phyloP scores from a whole-genome alignment of 2,113 vertebrate species.

The Pedetes capensis region DNA sequence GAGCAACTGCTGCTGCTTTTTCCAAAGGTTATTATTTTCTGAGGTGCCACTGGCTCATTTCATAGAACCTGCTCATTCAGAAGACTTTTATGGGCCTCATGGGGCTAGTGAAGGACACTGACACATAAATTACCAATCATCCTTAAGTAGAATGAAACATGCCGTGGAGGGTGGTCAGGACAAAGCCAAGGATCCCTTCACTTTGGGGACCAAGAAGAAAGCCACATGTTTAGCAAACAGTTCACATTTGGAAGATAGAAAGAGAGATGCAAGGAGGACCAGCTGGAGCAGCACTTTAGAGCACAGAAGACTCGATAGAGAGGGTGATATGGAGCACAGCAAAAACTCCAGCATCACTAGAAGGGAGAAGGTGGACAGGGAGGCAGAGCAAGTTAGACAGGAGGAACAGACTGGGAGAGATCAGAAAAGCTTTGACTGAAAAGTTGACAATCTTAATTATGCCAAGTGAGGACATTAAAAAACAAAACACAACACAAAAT shows the following conservation, averaged over 20 bases:
- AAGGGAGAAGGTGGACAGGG: not conserved
- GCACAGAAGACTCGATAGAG: not conserved
- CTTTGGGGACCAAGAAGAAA: not conserved
- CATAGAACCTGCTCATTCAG: not conserved
- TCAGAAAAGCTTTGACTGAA: not conserved
- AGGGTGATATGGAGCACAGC: not conserved
- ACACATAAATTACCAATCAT: not conserved
- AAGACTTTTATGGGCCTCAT: not conserved
- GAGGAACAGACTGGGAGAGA: not conserved
- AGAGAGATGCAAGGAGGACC: not conserved
- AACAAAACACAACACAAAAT: not conserved
- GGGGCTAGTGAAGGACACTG: not conserved
- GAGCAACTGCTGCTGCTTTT: not conserved
- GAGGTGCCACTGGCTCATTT: not conserved
- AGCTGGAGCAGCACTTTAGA: not conserved
- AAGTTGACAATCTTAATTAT: not conserved
- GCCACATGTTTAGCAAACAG: not conserved
- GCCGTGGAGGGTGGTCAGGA: not conserved
- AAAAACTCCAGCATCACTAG: not conserved
- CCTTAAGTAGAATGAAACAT: not conserved
- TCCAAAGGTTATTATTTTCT: not conserved
- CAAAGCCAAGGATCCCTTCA: not conserved
- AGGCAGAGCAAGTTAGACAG: not conserved
- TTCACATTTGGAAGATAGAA: not conserved
- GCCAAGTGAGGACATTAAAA: not conserved